Base-by-base conservation (phyloP, 2,797 vertebrate genomes). In the Sebastes itinus region DNA sequence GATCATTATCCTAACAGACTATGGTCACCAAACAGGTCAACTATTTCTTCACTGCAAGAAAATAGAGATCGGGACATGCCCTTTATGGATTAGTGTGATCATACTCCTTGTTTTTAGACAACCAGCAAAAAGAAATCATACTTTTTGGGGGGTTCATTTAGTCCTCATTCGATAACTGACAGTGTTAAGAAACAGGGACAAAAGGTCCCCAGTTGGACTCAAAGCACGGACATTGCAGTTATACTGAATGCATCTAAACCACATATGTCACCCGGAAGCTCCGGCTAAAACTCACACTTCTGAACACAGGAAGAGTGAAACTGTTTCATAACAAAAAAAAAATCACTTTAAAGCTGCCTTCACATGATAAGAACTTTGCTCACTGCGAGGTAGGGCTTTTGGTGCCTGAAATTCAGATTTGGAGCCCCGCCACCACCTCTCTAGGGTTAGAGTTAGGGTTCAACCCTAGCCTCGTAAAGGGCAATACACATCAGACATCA, bases 351-450 rank as follows among this genome's bases (percentile, higher is more conserved):
- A 46, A 46, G 16, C 3, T 18, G 42, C 42, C 16, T 46, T 20
- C 42, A 46, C 16, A 18, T 46, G 42, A 46, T 46, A 46, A 46
- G 6, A 46, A 46, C 16, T 18, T 18, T 46, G 42, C 16, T 49
- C 16, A 49, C 16, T 20, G 42, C 3, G 6, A 49, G 42, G 16
- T 49, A 20, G 16, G 42, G 16, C 14, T 46, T 46, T 46, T 18
- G 42, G 42, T 46, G 42, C 42, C 38, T 42, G 38, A 42, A 42
- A 42, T 42, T 42, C 13, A 0, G 14, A 42, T 42, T 42, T 42
- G 14, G 38, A 16, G 14, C 0, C 38, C 38, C 14, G 5, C 14
- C 38, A 42, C 1, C 14, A 0, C 14, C 38, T 0, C 38, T 16
- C 6, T 42, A 42, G 38, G 6, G 38, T 16, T 42, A 42, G 38